phyloP scores from a whole-genome alignment of 2,797 vertebrate genomes.

The Xiphorhynchus erythropygius region DNA sequence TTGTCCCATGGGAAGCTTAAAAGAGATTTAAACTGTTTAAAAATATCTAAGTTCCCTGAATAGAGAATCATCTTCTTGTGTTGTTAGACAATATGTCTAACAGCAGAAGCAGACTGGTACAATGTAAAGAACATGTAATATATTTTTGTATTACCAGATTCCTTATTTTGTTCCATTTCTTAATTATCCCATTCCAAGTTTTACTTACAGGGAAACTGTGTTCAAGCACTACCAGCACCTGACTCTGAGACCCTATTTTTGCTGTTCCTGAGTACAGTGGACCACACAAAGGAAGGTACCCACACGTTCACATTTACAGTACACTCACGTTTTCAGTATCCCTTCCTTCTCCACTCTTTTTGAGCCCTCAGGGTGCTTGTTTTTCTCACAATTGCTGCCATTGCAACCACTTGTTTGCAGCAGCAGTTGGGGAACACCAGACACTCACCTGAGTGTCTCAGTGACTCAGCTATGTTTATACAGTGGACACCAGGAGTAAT shows the following conservation, averaged over 20 bases:
- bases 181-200: background rate
- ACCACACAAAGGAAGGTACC: background rate
- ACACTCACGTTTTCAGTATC: background rate
- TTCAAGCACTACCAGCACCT: background rate
- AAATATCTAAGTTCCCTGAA: background rate
- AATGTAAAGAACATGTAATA: background rate
- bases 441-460: background rate
- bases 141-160: background rate
- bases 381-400: background rate
- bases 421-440: background rate
- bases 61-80: background rate
- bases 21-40: background rate
- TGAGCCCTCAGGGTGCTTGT: background rate
- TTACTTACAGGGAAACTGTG: background rate
- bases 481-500: background rate
- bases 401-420: background rate
- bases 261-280: background rate
- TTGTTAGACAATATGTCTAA: background rate
- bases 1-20: background rate
- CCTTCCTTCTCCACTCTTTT: background rate
- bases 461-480: background rate
- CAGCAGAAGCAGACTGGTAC: background rate
- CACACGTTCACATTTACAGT: background rate
- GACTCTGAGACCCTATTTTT: background rate
- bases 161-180: background rate